These are phyloP conservation scores for Aculops lycopersici DNA, from an alignment of 1,140 invertebrate species.

Conservation along the genomic window DNA sequence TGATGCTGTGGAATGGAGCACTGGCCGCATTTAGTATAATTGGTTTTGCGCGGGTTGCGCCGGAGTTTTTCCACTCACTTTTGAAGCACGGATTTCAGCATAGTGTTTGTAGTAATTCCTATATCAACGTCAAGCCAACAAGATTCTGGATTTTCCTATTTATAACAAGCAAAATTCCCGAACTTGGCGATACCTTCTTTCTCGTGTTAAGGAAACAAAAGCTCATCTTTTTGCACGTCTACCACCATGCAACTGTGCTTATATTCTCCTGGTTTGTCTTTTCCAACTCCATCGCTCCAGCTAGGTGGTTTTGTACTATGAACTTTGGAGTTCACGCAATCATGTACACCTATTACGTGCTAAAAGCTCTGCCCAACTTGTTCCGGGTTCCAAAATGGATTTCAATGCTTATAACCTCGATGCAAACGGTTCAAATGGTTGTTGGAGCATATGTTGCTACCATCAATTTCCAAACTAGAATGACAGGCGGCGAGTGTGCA, in stretches of 20 bases:
- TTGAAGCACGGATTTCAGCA: conserved; percentile 59
- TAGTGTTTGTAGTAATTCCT: conserved; percentile 67
- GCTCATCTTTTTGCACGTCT: conserved; percentile 89
- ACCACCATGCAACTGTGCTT: conserved; percentile 31
- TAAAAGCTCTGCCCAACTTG: conserved; percentile 54
- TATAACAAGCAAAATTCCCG: conserved; percentile 59
- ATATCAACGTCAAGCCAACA: conserved; percentile 47
- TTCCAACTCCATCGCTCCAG: conserved; percentile 71
- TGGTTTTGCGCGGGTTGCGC: conserved; percentile 18
- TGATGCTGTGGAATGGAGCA: conserved; percentile 62
- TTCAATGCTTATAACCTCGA: conserved; percentile 61
- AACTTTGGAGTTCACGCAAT: conserved; percentile 79
- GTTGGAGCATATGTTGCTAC: conserved; percentile 64
- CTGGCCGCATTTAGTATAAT: conserved; percentile 29
- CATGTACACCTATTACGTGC: conserved; percentile 89
- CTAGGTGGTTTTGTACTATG: conserved; percentile 90
- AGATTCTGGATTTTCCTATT: conserved; percentile 94
- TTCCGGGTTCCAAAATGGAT: conserved; percentile 44
- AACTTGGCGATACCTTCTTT: conserved; percentile 82
- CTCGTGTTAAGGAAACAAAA: conserved; percentile 80
- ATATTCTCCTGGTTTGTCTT: conserved; percentile 92
- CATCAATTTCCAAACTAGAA: conserved; percentile 27
- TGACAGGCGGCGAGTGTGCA: conserved; percentile 15
- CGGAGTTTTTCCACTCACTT: conserved; percentile 52
- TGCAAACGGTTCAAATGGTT: conserved; percentile 80